Conservation (phyloP, 1,140 invertebrate species). For the Dendroctonus ponderosae region DNA sequence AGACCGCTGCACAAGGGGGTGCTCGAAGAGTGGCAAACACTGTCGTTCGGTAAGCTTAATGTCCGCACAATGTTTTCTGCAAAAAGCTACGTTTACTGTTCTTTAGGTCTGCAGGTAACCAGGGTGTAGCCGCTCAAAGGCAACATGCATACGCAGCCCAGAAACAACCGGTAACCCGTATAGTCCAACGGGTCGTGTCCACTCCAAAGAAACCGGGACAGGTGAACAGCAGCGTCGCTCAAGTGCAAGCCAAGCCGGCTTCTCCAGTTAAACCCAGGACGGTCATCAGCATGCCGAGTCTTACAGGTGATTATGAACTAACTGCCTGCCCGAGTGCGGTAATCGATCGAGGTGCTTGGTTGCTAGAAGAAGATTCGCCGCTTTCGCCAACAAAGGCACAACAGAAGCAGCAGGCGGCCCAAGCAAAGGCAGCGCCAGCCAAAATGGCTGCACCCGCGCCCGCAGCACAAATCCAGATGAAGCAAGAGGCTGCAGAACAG, state of each 20-base stretch:
- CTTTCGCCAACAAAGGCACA: conserved; percentile 7
- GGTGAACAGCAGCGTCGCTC: not conserved
- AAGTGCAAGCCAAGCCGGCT: conserved; percentile 4
- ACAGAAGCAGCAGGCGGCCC: not conserved
- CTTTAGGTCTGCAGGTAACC: not conserved
- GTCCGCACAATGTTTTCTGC: too few relatives aligned
- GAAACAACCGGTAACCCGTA: conserved; percentile 7
- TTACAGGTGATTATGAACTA: conserved; percentile 29
- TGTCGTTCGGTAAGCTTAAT: conserved; percentile 27
- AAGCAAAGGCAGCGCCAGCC: conserved; percentile 2
- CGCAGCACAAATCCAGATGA: not conserved
- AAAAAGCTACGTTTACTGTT: not conserved
- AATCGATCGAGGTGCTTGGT: too few relatives aligned
- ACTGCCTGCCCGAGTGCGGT: too few relatives aligned
- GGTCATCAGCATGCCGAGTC: conserved; percentile 45
- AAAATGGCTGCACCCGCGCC: conserved; percentile 8
- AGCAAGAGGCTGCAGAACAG: conserved; percentile 10
- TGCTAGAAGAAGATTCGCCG: conserved; percentile 27
- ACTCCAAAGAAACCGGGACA: conserved; percentile 8
- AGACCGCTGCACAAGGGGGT: conserved; percentile 9
- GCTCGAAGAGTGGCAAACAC: conserved; percentile 39
- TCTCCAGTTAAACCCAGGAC: conserved; percentile 35
- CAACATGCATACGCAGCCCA: conserved; percentile 1
- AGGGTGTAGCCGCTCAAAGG: not conserved
- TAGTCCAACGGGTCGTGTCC: conserved; percentile 16